Base-by-base conservation (phyloP, 2,888 invertebrate genomes). In the Muschampia plurimacula region DNA sequence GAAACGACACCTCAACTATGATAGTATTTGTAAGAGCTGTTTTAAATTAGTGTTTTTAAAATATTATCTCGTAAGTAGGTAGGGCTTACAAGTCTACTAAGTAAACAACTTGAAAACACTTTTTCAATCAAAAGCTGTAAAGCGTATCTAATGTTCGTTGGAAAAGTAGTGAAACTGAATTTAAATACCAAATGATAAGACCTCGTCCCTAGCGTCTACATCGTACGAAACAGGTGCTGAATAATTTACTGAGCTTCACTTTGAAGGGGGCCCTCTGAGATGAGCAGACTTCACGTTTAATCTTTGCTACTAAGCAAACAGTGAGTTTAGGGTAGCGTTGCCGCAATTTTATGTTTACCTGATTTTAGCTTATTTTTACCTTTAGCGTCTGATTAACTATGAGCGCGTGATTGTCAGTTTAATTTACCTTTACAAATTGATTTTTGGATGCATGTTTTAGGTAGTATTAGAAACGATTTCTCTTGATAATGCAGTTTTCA, bases 171-270 rank as follows among this genome's bases (percentile, higher is more conserved):
- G 71, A 74, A 74, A 65, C 63, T 60, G 78, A 84, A 88, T 86
- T 82, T 86, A 79, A 83, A 86, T 85, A 75, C 75, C 80, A 84
- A 87, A 85, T 83, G 83, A 79, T 76, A 82, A 78, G 78, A 76
- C 78, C 71, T 71, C 74, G 46, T 78, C 83, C 77, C 82, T 32
- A 59, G 85, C 76, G 86, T 80, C 80, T 79, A 79, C 76, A 79
- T 79, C 80, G 82, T 46, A 72, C 57, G 72, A 63, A 85, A 84
- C 84, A 84, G 83, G 81, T 77, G 78, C 76, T 89, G 86, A 89
- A 90, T 89, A 87, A 88, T 89, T 89, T 84, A 89, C 81, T 76
- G 74, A 80, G 81, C 72, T 77, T 81, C 84, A 85, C 85, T 87
- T 87, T 85, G 82, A 81, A 77, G 79, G 75, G 77, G 77, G 77